Conservation (phyloP, 2,797 vertebrate species). For the Acomys russatus region DNA sequence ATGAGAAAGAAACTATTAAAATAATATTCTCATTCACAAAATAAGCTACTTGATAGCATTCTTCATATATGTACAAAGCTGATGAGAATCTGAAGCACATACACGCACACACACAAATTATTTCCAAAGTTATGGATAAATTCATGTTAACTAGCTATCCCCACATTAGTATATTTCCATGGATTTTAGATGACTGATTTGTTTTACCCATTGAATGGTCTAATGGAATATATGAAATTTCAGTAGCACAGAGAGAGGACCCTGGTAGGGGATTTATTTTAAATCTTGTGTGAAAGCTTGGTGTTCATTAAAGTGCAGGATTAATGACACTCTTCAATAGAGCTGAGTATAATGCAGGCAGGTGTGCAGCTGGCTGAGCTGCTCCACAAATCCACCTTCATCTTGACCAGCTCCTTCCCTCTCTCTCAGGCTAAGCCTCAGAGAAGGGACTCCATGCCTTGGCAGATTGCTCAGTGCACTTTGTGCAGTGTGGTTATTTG, state of each 20-base stretch:
- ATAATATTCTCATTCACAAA: slow-evolving; percentile 1
- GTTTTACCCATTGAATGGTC: slow-evolving; percentile 52
- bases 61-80: background rate
- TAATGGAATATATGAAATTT: slow-evolving; percentile 65
- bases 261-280: slow-evolving; percentile 72
- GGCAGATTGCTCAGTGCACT: slow-evolving; percentile 26
- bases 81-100: background rate
- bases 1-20: background rate
- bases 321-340: slow-evolving; percentile 75
- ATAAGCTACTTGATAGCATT: slow-evolving; percentile 7
- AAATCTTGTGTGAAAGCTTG: slow-evolving; percentile 68
- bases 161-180: slow-evolving; percentile 25
- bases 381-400: slow-evolving; percentile 54
- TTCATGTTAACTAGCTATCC: slow-evolving; percentile 60
- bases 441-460: slow-evolving; percentile 31
- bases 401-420: slow-evolving; percentile 40
- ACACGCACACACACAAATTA: background rate
- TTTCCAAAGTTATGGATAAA: slow-evolving; percentile 67
- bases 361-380: slow-evolving; percentile 54
- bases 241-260: slow-evolving; percentile 44
- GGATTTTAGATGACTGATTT: slow-evolving; percentile 70
- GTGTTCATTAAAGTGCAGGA: slow-evolving; percentile 79
- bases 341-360: slow-evolving; percentile 48
- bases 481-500: background rate
- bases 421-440: slow-evolving; percentile 3